Conservation (phyloP, 2,113 vertebrate genomes). For the Gorilla gorilla region DNA sequence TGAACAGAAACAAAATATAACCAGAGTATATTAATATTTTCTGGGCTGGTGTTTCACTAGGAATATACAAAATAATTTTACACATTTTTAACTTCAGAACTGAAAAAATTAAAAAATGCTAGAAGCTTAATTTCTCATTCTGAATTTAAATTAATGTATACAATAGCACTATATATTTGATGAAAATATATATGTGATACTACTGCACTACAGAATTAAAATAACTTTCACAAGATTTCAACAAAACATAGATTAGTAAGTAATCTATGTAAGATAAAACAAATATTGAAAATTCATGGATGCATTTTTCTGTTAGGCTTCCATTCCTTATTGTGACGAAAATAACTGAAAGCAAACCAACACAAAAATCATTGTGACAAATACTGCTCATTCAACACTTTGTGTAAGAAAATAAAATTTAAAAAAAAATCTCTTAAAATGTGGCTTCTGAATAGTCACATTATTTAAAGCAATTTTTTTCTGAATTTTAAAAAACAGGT, state of each 20-base stretch:
- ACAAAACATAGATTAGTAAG: not conserved
- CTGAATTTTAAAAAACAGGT: not conserved
- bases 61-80: not conserved
- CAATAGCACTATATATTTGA: not conserved
- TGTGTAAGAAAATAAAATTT: not conserved
- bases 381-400: not conserved
- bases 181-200: not conserved
- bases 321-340: not conserved
- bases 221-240: not conserved
- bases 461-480: not conserved
- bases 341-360: not conserved
- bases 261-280: not conserved
- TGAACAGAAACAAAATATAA: slow-evolving; percentile 4
- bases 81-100: not conserved
- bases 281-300: not conserved
- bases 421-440: not conserved
- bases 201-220: not conserved
- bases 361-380: not conserved
- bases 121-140: not conserved
- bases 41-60: not conserved
- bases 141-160: slow-evolving; percentile 11
- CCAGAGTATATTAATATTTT: not conserved
- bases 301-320: not conserved
- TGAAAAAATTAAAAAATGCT: not conserved
- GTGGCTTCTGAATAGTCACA: not conserved